These are phyloP conservation scores for Telenomus remus DNA, from an alignment of 1,140 invertebrate genomes.

Conservation along the genomic window DNA sequence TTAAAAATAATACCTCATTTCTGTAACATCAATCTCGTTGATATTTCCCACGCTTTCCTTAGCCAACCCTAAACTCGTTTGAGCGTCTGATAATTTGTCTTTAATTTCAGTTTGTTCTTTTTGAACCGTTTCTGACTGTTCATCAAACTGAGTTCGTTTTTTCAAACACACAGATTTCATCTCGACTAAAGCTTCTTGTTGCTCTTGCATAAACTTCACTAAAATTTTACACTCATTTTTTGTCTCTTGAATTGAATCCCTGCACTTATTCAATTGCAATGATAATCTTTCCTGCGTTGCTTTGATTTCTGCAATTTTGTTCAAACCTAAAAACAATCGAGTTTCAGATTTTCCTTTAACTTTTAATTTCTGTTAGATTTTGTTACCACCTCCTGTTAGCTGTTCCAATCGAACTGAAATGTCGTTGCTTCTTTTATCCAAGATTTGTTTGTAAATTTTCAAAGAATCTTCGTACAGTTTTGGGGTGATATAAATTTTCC, in stretches of 20 bases:
- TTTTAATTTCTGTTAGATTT: background rate
- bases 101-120: constrained; percentile 90
- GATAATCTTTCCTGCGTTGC: constrained; percentile 83
- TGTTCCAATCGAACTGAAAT: constrained; percentile 71
- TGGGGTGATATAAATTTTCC: constrained; percentile 91
- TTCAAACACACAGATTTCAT: constrained; percentile 86
- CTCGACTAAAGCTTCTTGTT: constrained; percentile 80
- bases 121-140: constrained; percentile 84
- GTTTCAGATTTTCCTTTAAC: background rate
- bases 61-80: constrained; percentile 87
- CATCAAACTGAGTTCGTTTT: constrained; percentile 87
- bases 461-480: constrained; percentile 93
- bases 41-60: constrained; percentile 85
- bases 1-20: constrained; percentile 79
- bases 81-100: constrained; percentile 83
- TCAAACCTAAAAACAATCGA: constrained; percentile 76
- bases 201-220: constrained; percentile 80
- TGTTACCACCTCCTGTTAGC: constrained; percentile 65
- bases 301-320: constrained; percentile 87
- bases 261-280: constrained; percentile 84
- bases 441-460: constrained; percentile 83
- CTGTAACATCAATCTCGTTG: constrained; percentile 91
- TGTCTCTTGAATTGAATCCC: constrained; percentile 84
- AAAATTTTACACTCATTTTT: constrained; percentile 84
- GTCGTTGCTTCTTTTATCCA: constrained; percentile 78